Evolutionary conservation across 2,113 vertebrate genomes (phyloP).

Genomic region (Zosterops japonicus): DNA sequence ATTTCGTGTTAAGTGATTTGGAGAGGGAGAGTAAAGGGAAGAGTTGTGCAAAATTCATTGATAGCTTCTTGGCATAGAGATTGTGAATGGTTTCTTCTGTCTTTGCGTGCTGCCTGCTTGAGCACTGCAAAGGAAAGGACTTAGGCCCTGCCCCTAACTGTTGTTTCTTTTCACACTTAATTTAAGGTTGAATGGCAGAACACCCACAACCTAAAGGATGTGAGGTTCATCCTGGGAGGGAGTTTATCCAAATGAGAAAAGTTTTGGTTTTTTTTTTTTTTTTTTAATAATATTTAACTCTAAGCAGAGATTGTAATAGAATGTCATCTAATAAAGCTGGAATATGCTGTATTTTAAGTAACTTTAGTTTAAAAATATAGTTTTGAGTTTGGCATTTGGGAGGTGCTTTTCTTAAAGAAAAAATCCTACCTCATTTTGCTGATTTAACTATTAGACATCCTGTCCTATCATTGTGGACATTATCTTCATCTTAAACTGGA

Average conservation of each 20-base stretch:
- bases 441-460: not conserved
- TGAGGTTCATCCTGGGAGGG: not conserved
- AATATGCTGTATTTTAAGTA: not conserved
- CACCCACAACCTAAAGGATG: not conserved
- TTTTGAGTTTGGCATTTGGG: not conserved
- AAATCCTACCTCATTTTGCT: not conserved
- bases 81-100: not conserved
- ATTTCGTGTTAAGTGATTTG: not conserved
- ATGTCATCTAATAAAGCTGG: not conserved
- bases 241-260: not conserved
- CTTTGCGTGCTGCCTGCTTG: not conserved
- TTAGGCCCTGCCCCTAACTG: fast-evolving
- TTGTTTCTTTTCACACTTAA: not conserved
- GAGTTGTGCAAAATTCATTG: not conserved
- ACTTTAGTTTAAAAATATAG: not conserved
- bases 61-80: not conserved
- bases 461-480: not conserved
- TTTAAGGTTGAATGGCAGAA: not conserved
- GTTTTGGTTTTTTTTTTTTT: no score
- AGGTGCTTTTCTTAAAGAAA: not conserved
- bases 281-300: not conserved
- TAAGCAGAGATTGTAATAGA: not conserved
- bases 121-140: not conserved
- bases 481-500: not conserved
- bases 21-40: not conserved